Evolutionary conservation across 2,888 invertebrate genomes (phyloP).

Genomic region (Latrodectus elegans): DNA sequence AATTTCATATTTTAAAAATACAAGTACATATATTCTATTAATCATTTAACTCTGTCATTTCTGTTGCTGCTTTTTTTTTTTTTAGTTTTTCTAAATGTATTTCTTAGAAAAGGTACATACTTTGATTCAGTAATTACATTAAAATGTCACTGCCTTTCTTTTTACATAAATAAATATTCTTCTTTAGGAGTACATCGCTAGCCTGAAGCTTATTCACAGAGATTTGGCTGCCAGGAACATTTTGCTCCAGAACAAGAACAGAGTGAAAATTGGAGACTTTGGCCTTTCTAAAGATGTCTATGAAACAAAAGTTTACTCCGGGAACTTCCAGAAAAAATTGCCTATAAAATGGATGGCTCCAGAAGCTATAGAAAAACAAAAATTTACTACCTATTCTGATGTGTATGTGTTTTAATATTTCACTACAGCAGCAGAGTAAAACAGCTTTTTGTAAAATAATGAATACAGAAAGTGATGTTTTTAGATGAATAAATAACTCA

Average conservation of each 20-base stretch:
- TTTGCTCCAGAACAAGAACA: slow-evolving; percentile 88
- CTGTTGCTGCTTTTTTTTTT: no score
- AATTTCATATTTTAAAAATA: no score
- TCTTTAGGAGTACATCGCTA: slow-evolving; percentile 51
- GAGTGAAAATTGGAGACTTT: slow-evolving; percentile 97
- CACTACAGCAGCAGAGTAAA: not conserved
- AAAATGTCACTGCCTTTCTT: no score
- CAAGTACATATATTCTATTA: no score
- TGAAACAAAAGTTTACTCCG: slow-evolving; percentile 86
- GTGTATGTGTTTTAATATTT: slow-evolving; percentile 28
- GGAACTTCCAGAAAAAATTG: slow-evolving; percentile 15
- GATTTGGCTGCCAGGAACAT: slow-evolving; percentile 89
- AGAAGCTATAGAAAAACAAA: slow-evolving; percentile 52
- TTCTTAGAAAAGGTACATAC: no score
- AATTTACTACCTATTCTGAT: slow-evolving; percentile 37
- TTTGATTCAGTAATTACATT: no score
- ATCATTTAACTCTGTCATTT: no score
- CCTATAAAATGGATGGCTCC: slow-evolving; percentile 63
- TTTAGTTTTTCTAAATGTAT: no score
- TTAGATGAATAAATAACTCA: no score
- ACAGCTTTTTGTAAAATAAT: no score
- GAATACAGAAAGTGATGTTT: no score
- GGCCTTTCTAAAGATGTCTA: slow-evolving; percentile 92
- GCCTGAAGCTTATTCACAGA: slow-evolving; percentile 75
- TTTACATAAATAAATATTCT: not conserved